Evolutionary conservation across 2,888 invertebrate genomes (phyloP), one percentile per base, ranked within the genome.

Genomic region (Drosophila mulleri): DNA sequence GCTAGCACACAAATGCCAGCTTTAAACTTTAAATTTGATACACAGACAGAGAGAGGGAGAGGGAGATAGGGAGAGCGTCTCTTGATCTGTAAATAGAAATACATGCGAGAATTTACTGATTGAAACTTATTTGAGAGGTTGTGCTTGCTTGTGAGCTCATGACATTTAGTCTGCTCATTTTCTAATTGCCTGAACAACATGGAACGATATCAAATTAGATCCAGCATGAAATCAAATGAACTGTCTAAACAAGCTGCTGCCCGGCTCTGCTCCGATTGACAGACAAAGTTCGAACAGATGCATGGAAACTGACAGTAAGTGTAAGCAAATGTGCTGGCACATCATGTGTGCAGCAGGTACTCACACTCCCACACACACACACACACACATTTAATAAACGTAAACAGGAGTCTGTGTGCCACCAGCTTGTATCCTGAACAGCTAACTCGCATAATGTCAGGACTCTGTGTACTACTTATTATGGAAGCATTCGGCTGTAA

Each of bases 131-230:
- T 29, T 29, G 48, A 48, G 29, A 47, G 26, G 37, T 0, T 39
- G 26, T 26, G 23, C 14, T 9, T 37, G 32, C 9, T 9, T 26
- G n/a, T 47, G 29, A 48, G 48, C 20, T 37, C 20, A 8, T 48
- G 74, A 20, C 64, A 68, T 73, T 50, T 54, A 56, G 56, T 58
- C 50, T 62, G 61, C 44, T 65, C 66, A 76, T 74, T 74, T 70
- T 76, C 75, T 66, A 66, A 74, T 74, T 76, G 76, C 65, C 58
- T 74, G 78, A 61, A 47, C 69, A 78, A 59, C 78, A 32, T 56
- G 59, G 48, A 78, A 45, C 47, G 35, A 70, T 63, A 66, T 66
- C 66, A 60, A 78, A 70, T 78, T 63, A 69, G 29, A 45, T 26
- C n/a, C 42, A 72, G 53, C 54, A 75, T 58, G 41, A 64, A 59